Conservation (phyloP, 1,140 invertebrate species). For the Aphelinus certus region DNA sequence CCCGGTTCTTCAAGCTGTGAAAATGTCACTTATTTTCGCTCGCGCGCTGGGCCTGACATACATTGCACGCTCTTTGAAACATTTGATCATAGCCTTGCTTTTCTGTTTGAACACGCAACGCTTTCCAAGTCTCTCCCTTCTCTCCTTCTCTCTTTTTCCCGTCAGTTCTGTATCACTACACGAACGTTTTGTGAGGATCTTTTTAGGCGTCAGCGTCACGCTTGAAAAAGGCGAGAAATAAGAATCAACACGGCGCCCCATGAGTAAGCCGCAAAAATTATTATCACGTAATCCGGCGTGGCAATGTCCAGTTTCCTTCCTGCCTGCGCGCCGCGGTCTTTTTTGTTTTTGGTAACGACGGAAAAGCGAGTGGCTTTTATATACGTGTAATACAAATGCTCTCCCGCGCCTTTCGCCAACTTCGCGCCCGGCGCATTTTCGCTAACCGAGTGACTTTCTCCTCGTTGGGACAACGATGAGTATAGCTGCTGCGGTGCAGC, state of each 20-base stretch:
- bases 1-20: neutral
- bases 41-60: neutral
- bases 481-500: neutral
- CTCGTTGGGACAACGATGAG: neutral
- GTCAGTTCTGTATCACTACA: neutral
- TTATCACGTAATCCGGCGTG: slow-evolving; percentile 1
- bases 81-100: slow-evolving; percentile 17
- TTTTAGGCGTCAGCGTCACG: no score
- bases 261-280: neutral
- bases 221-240: neutral
- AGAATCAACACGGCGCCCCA: neutral
- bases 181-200: neutral
- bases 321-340: neutral
- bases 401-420: slow-evolving; percentile 3
- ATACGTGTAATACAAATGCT: neutral
- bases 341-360: slow-evolving; percentile 1
- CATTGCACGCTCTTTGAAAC: neutral
- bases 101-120: slow-evolving; percentile 4
- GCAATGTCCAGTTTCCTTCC: neutral
- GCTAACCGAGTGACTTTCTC: slow-evolving; percentile 18
- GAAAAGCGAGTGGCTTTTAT: neutral
- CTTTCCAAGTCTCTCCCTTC: slow-evolving; percentile 19
- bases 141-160: slow-evolving; percentile 1
- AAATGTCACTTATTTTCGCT: neutral
- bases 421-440: neutral